Base-by-base conservation (phyloP, 2,797 vertebrate species). In the Borostomias antarcticus region DNA sequence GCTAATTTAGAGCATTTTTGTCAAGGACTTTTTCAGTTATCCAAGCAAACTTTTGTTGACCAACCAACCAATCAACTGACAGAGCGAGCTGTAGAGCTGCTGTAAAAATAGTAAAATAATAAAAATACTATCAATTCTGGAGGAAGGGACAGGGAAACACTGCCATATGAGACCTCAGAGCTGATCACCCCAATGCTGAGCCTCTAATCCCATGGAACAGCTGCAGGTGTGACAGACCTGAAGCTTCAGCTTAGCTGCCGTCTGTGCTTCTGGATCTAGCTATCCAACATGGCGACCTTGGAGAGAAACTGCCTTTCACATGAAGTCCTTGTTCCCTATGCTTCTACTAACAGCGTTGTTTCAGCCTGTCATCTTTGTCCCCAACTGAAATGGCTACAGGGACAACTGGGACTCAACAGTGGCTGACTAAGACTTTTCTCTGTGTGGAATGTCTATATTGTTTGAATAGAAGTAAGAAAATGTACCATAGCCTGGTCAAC, bases 281-380 rank as follows among this genome's bases (percentile, higher is more conserved):
- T 28, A 66, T 48, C 51, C 65, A 85, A 81, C 83, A 80, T 68
- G 78, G 77, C 66, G 43, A 43, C 56, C 33, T 21, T 26, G 74
- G 54, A 79, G 68, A 62, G 80, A 77, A 83, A 70, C 81, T 89
- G 77, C 67, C 78, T 89, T 83, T 84, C 79, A 21, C n/a, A 59
- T 1, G 30, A 1, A 17, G 32, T 43, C 0, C 0, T 23, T 25
- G 68, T 63, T 67, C 6, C 56, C 25, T 53, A 51, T 37, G 0
- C 64, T 35, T 64, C 2, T 33, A 69, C 56, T 82, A 72, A 72
- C 60, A 33, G 13, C n/a, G 54, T 69, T 61, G 47, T 21, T 15
- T 28, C 5, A 30, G 58, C 37, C 26, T 5, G 13, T 9, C 8
- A 9, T 35, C 19, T 23, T n/a, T n/a, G n/a, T 67, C 64, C 64